Evolutionary conservation across 2,113 vertebrate species (phyloP).

Genomic region (Oophaga pumilio): DNA sequence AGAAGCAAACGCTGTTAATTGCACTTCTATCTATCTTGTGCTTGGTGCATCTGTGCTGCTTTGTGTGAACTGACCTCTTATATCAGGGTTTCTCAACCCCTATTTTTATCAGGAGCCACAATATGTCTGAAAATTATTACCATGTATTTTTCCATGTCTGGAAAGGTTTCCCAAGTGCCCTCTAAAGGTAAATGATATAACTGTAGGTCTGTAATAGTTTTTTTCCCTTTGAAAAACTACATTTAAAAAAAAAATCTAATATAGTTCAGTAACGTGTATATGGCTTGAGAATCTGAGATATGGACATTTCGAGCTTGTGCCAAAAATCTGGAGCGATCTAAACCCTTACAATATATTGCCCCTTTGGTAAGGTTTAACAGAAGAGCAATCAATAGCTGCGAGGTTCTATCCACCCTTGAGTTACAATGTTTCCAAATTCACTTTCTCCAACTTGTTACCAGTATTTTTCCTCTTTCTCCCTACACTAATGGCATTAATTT

Average conservation of each 20-base stretch:
- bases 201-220: background rate
- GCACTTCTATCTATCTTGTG: background rate
- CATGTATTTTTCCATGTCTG: background rate
- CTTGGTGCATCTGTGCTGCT: constrained; percentile 3
- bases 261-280: background rate
- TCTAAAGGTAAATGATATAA: background rate
- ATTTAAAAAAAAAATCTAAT: background rate
- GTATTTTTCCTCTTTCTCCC: no score
- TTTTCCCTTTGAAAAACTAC: background rate
- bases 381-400: no score
- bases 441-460: no score
- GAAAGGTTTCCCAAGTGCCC: background rate
- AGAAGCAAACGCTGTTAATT: background rate
- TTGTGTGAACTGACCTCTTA: background rate
- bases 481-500: no score
- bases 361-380: background rate
- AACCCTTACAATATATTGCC: background rate
- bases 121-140: background rate
- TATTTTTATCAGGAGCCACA: background rate
- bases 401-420: no score
- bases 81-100: constrained; percentile 4
- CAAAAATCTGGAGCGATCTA: background rate
- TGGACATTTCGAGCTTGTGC: background rate
- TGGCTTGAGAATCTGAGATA: background rate
- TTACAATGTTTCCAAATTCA: no score